Conservation (phyloP, 2,888 invertebrate species). For the Tigriopus californicus region DNA sequence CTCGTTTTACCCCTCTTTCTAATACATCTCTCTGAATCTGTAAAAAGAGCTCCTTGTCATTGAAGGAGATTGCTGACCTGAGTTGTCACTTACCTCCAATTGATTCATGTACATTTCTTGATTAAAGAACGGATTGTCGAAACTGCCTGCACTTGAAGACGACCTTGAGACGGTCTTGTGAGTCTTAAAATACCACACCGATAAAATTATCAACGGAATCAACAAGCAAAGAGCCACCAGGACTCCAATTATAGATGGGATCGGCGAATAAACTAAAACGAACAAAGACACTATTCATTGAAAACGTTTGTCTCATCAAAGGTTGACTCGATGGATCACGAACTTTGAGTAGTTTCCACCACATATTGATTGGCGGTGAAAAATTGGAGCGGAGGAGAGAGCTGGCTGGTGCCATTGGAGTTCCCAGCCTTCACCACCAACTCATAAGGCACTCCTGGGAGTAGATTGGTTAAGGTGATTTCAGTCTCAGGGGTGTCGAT, state of each 20-base stretch:
- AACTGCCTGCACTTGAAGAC: not conserved
- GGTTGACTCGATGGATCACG: no score
- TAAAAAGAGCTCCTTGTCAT: no score
- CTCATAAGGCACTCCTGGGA: slow-evolving; percentile 54
- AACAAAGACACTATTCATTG: no score
- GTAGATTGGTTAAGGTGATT: slow-evolving; percentile 40
- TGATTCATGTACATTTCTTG: not conserved
- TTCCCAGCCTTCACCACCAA: slow-evolving; percentile 65
- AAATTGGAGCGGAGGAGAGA: slow-evolving; percentile 52
- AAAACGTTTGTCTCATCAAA: no score
- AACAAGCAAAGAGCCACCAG: not conserved
- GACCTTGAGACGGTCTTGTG: not conserved
- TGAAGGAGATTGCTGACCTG: not conserved
- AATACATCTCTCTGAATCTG: no score
- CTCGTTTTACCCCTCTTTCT: no score
- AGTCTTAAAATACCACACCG: not conserved
- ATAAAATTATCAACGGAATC: not conserved
- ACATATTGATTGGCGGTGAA: slow-evolving; percentile 34
- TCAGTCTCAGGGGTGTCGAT: slow-evolving; percentile 51
- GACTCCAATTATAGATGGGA: not conserved
- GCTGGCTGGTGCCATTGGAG: slow-evolving; percentile 51
- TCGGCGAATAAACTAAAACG: not conserved
- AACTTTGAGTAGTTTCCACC: not conserved
- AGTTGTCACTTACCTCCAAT: slow-evolving; percentile 2
- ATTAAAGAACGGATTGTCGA: slow-evolving; percentile 2